Conservation (phyloP, 2,113 vertebrate genomes). For the Protobothrops mucrosquamatus region DNA sequence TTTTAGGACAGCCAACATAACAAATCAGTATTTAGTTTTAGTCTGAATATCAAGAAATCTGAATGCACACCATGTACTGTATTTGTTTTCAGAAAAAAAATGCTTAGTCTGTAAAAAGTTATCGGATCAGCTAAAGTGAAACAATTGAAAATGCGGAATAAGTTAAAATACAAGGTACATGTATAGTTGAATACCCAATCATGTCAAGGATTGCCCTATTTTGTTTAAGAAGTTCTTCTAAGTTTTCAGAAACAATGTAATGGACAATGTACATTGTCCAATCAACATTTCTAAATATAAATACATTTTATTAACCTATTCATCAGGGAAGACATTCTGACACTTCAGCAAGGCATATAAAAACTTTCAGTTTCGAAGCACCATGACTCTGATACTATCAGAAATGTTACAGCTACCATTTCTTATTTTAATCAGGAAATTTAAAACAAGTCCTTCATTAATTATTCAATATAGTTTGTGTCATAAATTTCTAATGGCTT, state of each 20-base stretch:
- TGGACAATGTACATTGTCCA: background rate
- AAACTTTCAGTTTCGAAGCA: slow-evolving; percentile 30
- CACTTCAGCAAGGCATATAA: slow-evolving; percentile 29
- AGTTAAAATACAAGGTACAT: slow-evolving; percentile 4
- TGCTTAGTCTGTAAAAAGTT: slow-evolving; percentile 25
- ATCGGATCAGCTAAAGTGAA: background rate
- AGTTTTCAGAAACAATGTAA: background rate
- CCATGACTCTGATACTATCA: background rate
- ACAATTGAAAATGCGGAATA: background rate
- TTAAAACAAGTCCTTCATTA: slow-evolving; percentile 55
- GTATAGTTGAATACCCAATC: slow-evolving; percentile 18
- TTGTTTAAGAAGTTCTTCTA: slow-evolving; percentile 41
- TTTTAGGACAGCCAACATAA: slow-evolving; percentile 28
- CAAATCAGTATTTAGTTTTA: slow-evolving; percentile 5
- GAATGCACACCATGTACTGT: background rate
- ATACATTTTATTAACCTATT: slow-evolving; percentile 38
- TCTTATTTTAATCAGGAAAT: slow-evolving; percentile 50
- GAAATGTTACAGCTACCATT: background rate
- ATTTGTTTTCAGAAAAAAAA: background rate
- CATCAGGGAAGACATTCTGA: slow-evolving; percentile 20
- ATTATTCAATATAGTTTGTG: slow-evolving; percentile 64
- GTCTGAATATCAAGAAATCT: background rate
- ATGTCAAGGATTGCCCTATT: slow-evolving; percentile 37
- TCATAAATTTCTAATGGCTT: slow-evolving; percentile 52
- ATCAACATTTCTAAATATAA: slow-evolving; percentile 4